Base-by-base conservation (phyloP, 2,113 vertebrate species). In the Elanoides forficatus region DNA sequence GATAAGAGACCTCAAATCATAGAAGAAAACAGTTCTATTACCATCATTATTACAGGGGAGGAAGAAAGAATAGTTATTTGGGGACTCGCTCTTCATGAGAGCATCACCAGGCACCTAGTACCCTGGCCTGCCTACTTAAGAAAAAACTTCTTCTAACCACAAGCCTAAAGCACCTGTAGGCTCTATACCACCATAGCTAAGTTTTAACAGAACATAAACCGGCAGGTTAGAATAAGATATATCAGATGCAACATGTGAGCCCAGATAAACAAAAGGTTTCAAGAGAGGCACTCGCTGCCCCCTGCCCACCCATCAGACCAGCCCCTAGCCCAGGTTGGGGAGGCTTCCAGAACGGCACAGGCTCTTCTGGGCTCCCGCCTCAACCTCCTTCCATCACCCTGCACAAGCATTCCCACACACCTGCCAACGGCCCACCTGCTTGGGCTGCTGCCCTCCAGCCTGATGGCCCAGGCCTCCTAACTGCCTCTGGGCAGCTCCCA, bases 321-420 rank as follows among this genome's bases (percentile, higher is more conserved):
- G 13, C 8, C 25, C 11, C 22, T 6, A 36, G 34, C 5, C 43
- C 29, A 26, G 34, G 18, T 43, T 1, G 0, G 6, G 36, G 25
- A 50, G 7, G 27, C 23, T 79, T 79, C 60, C 2, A 5, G 15
- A 52, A 62, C 25, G 5, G 1, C 55, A 29, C 5, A 27, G 53
- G 32, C 18, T 43, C 32, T 48, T n/a, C 42, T 23, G 21, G 20
- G 23, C 4, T 67, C 15, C 30, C 1, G 0, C 26, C 30, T 42
- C 71, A 76, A 70, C 30, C 32, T 43, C 36, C 17, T 5, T n/a
- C 40, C 7, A 1, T 23, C 20, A 60, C 14, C 22, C 29, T 0
- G 1, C 22, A 43, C 22, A 30, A 19, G 18, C 2, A 2, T 67
- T 22, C 52, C 6, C 38, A 29, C 13, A 18, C 1, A 0, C 6